Conservation (phyloP, 2,888 invertebrate genomes). For the Drosophila birchii region DNA sequence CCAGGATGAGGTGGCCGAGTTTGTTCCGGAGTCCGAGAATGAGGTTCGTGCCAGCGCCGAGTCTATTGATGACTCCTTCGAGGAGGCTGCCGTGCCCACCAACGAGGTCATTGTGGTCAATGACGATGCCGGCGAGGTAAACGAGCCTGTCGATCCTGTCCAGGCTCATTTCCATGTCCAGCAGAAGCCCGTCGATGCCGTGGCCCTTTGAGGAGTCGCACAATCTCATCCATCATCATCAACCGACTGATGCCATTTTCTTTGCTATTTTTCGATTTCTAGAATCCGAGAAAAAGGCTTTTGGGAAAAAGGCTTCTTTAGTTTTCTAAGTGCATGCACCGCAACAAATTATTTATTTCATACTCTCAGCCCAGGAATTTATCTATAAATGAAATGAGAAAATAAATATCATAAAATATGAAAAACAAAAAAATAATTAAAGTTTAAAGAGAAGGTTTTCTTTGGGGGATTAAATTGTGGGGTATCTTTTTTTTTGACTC, state of each 20-base stretch:
- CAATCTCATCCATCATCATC: not conserved
- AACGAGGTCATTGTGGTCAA: conserved; percentile 82
- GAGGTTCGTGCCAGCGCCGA: conserved; percentile 78
- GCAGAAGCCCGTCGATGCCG: conserved; percentile 26
- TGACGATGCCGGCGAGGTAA: conserved; percentile 72
- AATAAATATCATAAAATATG: conserved; percentile 29
- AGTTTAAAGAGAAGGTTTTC: not conserved
- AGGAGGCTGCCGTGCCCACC: conserved; percentile 72
- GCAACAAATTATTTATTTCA: conserved; percentile 75
- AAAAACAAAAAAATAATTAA: conserved; percentile 2
- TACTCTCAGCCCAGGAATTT: conserved; percentile 73
- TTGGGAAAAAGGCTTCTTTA: conserved; percentile 58
- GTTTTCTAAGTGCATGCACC: conserved; percentile 72
- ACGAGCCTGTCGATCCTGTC: conserved; percentile 48
- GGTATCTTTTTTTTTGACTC: no score
- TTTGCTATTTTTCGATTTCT: conserved; percentile 61
- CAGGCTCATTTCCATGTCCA: conserved; percentile 16
- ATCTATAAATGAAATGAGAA: conserved; percentile 28
- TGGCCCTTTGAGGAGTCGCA: conserved; percentile 40
- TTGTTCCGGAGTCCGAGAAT: conserved; percentile 58
- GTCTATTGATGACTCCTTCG: conserved; percentile 75
- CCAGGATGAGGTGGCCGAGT: conserved; percentile 54
- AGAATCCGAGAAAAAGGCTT: conserved; percentile 23
- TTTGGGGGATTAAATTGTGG: no score
- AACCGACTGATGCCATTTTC: conserved; percentile 74